Percentiles rank a stretch among this genome's conserved stretches.
These are phyloP conservation scores for Stegana nigrithorax DNA, from an alignment of 2,888 invertebrate species.

Conservation along the genomic window DNA sequence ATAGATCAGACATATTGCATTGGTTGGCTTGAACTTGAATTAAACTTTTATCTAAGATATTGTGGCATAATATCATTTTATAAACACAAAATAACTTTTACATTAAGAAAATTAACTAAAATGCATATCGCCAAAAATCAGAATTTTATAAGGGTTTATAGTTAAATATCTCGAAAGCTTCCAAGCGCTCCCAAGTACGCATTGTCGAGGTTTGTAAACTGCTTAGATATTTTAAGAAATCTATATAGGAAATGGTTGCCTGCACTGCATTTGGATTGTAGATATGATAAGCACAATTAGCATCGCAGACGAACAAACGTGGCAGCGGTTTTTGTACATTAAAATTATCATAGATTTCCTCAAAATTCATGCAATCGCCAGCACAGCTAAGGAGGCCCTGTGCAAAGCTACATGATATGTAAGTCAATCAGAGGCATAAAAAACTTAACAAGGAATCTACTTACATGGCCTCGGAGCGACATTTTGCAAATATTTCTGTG, in stretches of 20 bases:
- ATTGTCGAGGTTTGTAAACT: slow-evolving; percentile 20
- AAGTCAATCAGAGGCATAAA: neutral
- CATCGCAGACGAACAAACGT: slow-evolving; percentile 35
- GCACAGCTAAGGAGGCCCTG: slow-evolving; percentile 5
- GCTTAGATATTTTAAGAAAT: slow-evolving; percentile 34
- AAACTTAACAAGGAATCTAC: no score
- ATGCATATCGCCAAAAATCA: neutral
- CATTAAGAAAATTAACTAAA: neutral
- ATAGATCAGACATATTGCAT: neutral
- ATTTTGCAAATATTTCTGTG: slow-evolving; percentile 1
- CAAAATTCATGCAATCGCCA: slow-evolving; percentile 12
- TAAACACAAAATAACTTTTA: neutral
- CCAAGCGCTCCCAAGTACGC: slow-evolving; percentile 11
- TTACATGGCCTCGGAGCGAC: slow-evolving; percentile 12
- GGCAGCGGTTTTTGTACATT: neutral
- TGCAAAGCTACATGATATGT: slow-evolving; percentile 3
- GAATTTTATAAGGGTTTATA: neutral
- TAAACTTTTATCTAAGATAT: neutral
- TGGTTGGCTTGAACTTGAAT: neutral
- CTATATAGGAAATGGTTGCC: slow-evolving; percentile 25
- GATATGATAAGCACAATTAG: slow-evolving; percentile 31
- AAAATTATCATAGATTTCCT: slow-evolving; percentile 17
- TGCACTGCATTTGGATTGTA: neutral
- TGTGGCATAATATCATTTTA: neutral
- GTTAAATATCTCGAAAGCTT: neutral